A percentile compares a stretch with the other conserved stretches of the same genome.
Evolutionary conservation across 2,113 vertebrate species (phyloP).

Genomic region (Potamarius usumacintae): DNA sequence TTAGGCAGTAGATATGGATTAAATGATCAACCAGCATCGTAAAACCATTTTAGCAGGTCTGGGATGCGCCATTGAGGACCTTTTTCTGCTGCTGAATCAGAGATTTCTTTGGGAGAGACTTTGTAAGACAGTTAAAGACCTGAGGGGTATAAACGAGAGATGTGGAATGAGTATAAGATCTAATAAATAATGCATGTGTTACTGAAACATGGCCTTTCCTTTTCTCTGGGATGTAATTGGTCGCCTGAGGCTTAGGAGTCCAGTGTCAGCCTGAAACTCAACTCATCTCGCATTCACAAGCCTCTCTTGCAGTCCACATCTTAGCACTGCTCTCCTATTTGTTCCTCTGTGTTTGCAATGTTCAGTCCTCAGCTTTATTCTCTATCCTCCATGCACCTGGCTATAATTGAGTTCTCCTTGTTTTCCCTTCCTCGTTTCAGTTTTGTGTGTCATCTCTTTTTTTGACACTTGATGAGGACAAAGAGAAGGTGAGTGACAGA

Average conservation of each 20-base stretch:
- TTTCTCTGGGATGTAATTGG: constrained; percentile 64
- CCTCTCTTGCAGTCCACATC: constrained; percentile 8
- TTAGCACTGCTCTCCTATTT: background rate
- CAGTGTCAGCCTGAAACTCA: constrained; percentile 20
- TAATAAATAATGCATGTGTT: constrained; percentile 51
- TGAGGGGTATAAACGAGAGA: constrained; percentile 29
- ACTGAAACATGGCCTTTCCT: constrained; percentile 51
- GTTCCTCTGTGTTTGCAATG: constrained; percentile 10
- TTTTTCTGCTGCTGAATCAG: constrained; percentile 29
- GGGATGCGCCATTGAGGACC: background rate
- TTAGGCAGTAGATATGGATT: background rate
- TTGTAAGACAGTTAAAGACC: constrained; percentile 2
- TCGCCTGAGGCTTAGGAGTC: constrained; percentile 44
- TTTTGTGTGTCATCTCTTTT: constrained; percentile 33
- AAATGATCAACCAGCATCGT: background rate
- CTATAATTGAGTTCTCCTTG: constrained; percentile 41
- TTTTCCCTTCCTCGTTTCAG: background rate
- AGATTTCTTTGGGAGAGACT: constrained; percentile 27
- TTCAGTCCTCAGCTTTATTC: background rate
- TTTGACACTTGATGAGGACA: constrained; percentile 45
- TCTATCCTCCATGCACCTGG: background rate
- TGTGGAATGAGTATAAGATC: constrained; percentile 41
- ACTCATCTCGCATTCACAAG: constrained; percentile 35
- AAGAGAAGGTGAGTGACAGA: constrained; percentile 12
- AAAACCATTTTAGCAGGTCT: background rate